These are phyloP conservation scores for Tetragnatha montana DNA, from an alignment of 2,888 invertebrate genomes.

Conservation along the genomic window DNA sequence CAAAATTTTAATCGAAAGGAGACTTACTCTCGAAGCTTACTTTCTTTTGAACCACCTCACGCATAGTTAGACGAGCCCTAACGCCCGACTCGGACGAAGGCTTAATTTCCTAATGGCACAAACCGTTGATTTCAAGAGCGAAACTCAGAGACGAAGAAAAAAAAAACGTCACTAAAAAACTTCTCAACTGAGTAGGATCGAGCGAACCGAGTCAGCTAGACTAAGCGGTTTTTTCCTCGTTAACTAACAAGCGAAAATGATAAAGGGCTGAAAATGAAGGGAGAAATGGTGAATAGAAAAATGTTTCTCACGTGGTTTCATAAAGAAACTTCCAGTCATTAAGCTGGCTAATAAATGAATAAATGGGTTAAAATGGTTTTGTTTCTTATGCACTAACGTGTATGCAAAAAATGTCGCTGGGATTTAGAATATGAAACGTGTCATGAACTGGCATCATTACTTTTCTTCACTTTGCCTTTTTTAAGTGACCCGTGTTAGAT, in stretches of 20 bases:
- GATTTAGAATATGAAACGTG: slow-evolving; percentile 7
- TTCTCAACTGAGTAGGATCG: slow-evolving; percentile 6
- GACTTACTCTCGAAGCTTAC: too few relatives aligned
- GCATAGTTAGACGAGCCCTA: neutral
- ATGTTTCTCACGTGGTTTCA: slow-evolving; percentile 1
- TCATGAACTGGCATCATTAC: slow-evolving; percentile 4
- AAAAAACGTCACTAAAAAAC: neutral
- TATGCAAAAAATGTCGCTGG: neutral
- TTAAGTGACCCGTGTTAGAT: neutral
- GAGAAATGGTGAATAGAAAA: slow-evolving; percentile 14
- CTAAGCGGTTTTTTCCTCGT: slow-evolving; percentile 19
- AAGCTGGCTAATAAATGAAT: slow-evolving; percentile 43
- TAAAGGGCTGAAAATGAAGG: slow-evolving; percentile 15
- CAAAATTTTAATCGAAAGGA: neutral
- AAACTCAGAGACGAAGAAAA: neutral
- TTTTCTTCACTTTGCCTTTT: slow-evolving; percentile 10
- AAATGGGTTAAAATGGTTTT: slow-evolving; percentile 40
- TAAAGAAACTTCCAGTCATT: slow-evolving; percentile 16
- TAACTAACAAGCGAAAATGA: slow-evolving; percentile 35
- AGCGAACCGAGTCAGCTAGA: slow-evolving; percentile 6
- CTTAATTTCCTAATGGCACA: neutral
- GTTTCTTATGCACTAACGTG: slow-evolving; percentile 8
- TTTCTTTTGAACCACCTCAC: neutral
- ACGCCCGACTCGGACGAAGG: neutral
- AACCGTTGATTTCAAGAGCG: neutral